phyloP scores from a whole-genome alignment of 2,113 vertebrate species.

The Pampusana beccarii region DNA sequence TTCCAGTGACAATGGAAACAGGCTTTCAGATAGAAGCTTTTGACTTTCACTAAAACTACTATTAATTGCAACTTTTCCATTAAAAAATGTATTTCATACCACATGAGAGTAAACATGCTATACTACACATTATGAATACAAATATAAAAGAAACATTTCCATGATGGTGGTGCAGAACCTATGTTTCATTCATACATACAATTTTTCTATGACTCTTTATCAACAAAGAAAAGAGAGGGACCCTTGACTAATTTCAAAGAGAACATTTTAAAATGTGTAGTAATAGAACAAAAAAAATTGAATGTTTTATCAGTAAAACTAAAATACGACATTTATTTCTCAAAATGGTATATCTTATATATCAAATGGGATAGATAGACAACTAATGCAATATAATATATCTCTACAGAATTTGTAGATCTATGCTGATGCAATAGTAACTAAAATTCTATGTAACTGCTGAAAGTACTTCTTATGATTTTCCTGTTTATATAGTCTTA shows the following conservation, averaged over 20 bases:
- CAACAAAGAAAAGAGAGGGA: neutral
- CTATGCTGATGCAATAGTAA: neutral
- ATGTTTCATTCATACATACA: neutral
- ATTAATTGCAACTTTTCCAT: neutral
- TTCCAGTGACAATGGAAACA: neutral
- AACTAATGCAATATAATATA: neutral
- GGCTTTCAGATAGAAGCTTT: neutral
- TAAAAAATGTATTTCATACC: neutral
- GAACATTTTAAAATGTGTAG: neutral
- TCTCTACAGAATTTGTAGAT: neutral
- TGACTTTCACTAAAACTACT: neutral
- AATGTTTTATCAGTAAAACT: neutral
- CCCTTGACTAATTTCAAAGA: neutral
- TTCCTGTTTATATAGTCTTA: neutral
- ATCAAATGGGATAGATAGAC: neutral
- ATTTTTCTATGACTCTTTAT: neutral
- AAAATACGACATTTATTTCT: neutral
- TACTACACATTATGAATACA: neutral
- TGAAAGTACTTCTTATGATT: neutral
- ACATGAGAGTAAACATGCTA: neutral
- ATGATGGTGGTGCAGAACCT: neutral
- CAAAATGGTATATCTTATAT: neutral
- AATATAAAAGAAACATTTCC: neutral
- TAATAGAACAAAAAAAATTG: neutral
- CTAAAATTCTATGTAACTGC: neutral